phyloP scores from a whole-genome alignment of 2,888 invertebrate genomes.

The Frankliniella intonsa region DNA sequence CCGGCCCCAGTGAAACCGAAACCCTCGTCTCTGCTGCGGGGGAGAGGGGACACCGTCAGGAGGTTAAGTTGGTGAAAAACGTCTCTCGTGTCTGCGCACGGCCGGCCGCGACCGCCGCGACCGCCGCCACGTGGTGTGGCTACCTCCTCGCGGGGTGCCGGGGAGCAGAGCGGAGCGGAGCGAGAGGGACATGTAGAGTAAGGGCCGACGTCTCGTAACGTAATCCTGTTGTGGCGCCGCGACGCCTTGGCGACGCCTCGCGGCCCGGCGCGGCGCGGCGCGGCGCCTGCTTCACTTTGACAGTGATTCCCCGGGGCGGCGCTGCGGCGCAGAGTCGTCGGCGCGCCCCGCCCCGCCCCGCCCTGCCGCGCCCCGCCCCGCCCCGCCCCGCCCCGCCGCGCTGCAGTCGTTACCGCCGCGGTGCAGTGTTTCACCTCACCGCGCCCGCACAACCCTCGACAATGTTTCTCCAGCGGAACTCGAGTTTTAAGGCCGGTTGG shows the following conservation, averaged over 20 bases:
- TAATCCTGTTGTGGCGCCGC: background rate
- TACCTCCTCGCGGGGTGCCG: background rate
- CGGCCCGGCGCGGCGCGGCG: background rate
- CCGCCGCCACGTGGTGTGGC: background rate
- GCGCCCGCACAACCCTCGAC: background rate
- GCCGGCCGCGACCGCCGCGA: background rate
- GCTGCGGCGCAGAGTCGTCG: background rate
- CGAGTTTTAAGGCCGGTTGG: background rate
- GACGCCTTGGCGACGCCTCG: background rate
- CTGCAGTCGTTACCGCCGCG: background rate
- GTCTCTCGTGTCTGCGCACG: background rate
- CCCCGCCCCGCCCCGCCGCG: background rate
- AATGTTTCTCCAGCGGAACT: background rate
- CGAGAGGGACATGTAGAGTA: background rate
- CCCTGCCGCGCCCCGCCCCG: background rate
- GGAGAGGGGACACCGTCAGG: background rate
- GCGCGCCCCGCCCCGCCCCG: background rate
- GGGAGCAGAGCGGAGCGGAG: background rate
- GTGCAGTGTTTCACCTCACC: background rate
- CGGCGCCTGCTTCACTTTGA: slow-evolving; percentile 2
- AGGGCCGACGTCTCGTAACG: background rate
- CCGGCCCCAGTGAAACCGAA: background rate
- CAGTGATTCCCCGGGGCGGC: background rate
- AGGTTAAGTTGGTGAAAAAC: background rate
- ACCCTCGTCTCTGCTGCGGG: background rate